Conservation (phyloP, 2,113 vertebrate species). For the Podarcis raffonei region DNA sequence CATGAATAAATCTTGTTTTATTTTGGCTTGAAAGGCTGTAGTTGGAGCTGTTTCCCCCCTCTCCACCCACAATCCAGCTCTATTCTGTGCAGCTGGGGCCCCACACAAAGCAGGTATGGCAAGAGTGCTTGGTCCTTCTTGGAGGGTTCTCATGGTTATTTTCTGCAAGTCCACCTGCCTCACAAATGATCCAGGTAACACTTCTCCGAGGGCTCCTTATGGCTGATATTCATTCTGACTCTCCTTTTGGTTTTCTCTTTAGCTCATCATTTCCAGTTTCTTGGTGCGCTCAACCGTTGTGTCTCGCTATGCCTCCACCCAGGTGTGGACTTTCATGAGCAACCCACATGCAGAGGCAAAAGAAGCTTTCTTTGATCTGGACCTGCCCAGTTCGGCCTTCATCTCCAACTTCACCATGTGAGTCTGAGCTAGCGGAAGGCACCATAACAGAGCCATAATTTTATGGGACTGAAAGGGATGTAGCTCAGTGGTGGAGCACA, state of each 20-base stretch:
- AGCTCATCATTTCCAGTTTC: constrained; percentile 84
- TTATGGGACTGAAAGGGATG: background rate
- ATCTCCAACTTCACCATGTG: constrained; percentile 89
- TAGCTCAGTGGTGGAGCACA: background rate
- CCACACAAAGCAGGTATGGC: background rate
- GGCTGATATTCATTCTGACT: background rate
- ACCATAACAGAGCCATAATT: too few species aligned
- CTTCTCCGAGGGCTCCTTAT: background rate
- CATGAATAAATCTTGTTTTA: background rate
- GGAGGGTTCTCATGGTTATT: background rate
- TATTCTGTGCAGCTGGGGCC: background rate
- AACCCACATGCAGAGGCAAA: constrained; percentile 80
- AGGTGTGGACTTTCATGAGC: constrained; percentile 77
- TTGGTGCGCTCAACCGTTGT: constrained; percentile 77
- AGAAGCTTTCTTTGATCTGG: constrained; percentile 83
- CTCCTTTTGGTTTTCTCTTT: background rate
- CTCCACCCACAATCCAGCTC: background rate
- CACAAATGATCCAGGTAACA: background rate
- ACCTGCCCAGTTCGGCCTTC: constrained; percentile 82
- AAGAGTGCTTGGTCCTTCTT: background rate
- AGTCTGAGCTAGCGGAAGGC: constrained; percentile 54
- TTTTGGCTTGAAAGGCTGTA: background rate
- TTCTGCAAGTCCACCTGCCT: background rate
- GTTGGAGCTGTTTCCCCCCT: background rate
- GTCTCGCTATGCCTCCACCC: constrained; percentile 81